phyloP scores from a whole-genome alignment of 1,140 invertebrate genomes.

The Mercenaria mercenaria region DNA sequence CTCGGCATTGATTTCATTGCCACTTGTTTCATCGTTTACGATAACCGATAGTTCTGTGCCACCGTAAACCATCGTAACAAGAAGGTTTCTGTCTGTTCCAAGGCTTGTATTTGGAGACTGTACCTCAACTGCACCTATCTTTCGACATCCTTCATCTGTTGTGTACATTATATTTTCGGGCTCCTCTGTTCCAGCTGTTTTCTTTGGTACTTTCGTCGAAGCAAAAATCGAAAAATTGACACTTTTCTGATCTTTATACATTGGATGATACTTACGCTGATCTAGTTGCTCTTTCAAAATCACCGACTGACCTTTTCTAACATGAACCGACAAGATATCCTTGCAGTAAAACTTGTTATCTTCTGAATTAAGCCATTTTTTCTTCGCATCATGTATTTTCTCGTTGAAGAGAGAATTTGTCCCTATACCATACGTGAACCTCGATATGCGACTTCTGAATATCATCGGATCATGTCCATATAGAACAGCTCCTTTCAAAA shows the following conservation, averaged over 20 bases:
- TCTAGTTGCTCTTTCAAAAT: neutral
- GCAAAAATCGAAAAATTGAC: neutral
- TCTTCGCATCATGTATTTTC: slow-evolving; percentile 6
- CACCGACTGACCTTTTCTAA: slow-evolving; percentile 19
- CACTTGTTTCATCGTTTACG: slow-evolving; percentile 3
- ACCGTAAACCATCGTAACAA: slow-evolving; percentile 35
- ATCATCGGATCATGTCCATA: slow-evolving; percentile 29
- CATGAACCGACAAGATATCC: slow-evolving; percentile 24
- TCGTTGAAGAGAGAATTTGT: neutral
- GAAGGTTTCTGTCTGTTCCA: neutral
- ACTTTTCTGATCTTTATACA: slow-evolving; percentile 32
- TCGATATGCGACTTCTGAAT: neutral
- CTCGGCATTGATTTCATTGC: slow-evolving; percentile 25
- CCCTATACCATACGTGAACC: slow-evolving; percentile 11
- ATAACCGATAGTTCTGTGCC: slow-evolving; percentile 33
- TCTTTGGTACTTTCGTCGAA: neutral
- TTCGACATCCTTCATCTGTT: neutral
- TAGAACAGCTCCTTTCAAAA: slow-evolving; percentile 41
- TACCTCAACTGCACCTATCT: slow-evolving; percentile 27
- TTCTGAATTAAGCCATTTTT: slow-evolving; percentile 19
- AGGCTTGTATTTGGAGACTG: neutral
- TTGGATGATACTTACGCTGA: neutral
- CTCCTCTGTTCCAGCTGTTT: no score
- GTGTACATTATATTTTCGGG: neutral
- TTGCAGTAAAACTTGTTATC: neutral